These are phyloP conservation scores for Andrena trimmerana DNA, from an alignment of 2,888 invertebrate species.

Conservation along the genomic window DNA sequence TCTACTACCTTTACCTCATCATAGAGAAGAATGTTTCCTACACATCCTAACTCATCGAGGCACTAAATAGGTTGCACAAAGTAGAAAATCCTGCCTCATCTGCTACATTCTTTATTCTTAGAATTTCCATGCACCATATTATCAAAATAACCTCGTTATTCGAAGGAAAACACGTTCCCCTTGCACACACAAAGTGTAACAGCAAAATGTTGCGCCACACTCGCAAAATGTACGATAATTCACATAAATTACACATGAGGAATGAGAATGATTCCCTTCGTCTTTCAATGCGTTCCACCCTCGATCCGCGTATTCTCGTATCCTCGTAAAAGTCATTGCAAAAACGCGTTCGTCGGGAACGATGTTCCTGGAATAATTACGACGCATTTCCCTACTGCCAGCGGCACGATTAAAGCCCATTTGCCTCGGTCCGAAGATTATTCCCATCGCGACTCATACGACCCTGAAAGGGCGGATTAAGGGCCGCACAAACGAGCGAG, in stretches of 20 bases:
- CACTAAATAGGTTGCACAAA: background rate
- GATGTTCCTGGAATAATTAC: slow-evolving; percentile 11
- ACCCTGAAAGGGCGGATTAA: slow-evolving; percentile 49
- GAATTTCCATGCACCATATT: too few species aligned
- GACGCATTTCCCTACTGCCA: background rate
- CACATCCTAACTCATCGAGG: background rate
- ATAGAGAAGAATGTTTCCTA: background rate
- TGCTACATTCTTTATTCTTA: background rate
- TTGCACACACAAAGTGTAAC: background rate
- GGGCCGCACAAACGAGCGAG: slow-evolving; percentile 41
- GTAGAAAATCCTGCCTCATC: background rate
- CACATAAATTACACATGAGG: background rate
- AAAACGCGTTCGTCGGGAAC: background rate
- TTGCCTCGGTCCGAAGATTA: slow-evolving; percentile 24
- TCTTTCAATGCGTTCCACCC: background rate
- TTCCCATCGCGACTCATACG: slow-evolving; percentile 26
- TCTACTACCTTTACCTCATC: background rate
- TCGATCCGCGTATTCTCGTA: background rate
- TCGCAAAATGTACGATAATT: background rate
- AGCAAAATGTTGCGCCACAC: background rate
- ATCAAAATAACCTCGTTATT: background rate
- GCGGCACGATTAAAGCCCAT: slow-evolving; percentile 31
- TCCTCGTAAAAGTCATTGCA: background rate
- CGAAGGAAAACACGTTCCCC: background rate
- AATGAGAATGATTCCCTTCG: background rate